Evolutionary conservation across 2,113 vertebrate genomes (phyloP).

Genomic region (Centrocercus urophasianus): DNA sequence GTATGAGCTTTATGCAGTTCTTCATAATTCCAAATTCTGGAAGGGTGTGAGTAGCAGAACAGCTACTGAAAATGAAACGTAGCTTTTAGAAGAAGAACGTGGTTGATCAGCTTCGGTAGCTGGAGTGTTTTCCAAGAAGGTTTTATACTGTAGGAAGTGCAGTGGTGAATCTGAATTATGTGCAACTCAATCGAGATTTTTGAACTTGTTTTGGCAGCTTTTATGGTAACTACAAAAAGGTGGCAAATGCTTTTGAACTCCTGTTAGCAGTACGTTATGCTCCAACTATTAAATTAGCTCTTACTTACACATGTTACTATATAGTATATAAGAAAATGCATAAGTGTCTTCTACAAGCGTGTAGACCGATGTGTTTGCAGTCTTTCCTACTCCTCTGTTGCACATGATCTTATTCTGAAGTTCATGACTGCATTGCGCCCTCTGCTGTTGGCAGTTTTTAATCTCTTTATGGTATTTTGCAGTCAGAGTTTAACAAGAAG

Average conservation of each 20-base stretch:
- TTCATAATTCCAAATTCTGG: neutral
- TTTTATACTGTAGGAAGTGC: fast-evolving
- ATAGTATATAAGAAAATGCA: neutral
- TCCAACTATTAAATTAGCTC: neutral
- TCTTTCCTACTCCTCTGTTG: neutral
- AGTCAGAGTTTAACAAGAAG: constrained; percentile 90
- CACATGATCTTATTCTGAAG: neutral
- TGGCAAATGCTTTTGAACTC: neutral
- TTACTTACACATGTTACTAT: neutral
- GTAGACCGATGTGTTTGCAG: neutral
- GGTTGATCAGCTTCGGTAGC: neutral
- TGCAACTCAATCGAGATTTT: neutral
- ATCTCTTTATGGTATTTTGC: constrained; percentile 41
- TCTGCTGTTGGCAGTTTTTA: constrained; percentile 44
- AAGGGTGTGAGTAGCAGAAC: neutral
- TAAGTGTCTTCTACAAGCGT: neutral
- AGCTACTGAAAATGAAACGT: neutral
- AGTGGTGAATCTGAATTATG: neutral
- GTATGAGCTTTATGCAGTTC: neutral
- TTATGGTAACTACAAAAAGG: neutral
- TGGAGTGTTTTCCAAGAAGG: neutral
- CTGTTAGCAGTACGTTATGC: neutral
- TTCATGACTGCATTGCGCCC: constrained; percentile 20
- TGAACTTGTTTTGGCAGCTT: neutral
- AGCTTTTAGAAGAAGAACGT: neutral